These are phyloP conservation scores for Catharus bicknelli DNA, from an alignment of 2,113 vertebrate genomes.

Conservation along the genomic window DNA sequence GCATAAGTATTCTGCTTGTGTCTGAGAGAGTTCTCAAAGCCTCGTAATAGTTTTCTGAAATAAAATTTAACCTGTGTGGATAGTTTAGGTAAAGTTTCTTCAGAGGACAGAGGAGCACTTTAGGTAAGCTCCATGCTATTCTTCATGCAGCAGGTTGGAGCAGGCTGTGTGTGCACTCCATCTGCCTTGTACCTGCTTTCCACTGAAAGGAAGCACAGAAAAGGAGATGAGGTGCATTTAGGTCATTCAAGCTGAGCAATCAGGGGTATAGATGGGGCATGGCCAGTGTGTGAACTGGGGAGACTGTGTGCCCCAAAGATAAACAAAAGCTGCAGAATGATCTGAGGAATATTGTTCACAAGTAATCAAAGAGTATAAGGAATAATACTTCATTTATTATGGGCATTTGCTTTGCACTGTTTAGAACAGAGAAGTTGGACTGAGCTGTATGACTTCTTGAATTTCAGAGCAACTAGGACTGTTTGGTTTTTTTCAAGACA, in stretches of 20 bases:
- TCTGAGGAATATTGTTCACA: not conserved
- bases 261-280: not conserved
- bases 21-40: not conserved
- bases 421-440: not conserved
- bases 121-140: not conserved
- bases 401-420: not conserved
- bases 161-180: not conserved
- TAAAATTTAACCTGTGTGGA: not conserved
- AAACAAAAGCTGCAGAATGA: not conserved
- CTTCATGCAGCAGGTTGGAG: not conserved
- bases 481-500: not conserved
- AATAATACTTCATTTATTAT: not conserved
- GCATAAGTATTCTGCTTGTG: not conserved
- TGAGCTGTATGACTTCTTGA: not conserved
- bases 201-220: not conserved
- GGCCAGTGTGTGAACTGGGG: not conserved
- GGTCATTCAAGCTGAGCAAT: rapidly evolving
- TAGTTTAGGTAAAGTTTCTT: not conserved
- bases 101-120: not conserved
- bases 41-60: not conserved
- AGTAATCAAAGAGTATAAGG: not conserved
- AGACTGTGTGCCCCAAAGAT: not conserved
- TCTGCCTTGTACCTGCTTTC: not conserved
- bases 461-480: not conserved
- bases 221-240: not conserved